Base-by-base conservation (phyloP, 1,140 invertebrate species). In the Platyscapa corneri region DNA sequence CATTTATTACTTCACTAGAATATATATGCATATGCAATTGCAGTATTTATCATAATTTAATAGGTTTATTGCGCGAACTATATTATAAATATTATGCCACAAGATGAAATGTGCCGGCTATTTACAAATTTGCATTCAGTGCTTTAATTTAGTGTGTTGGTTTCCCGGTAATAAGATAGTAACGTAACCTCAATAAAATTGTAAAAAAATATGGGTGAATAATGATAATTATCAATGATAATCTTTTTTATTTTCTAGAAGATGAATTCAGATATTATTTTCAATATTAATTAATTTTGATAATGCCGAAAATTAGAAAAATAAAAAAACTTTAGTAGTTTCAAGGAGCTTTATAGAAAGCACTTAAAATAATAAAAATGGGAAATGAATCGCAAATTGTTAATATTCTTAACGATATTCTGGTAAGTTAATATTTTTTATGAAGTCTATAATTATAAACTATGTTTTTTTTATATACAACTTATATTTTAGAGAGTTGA, bases 401-500 rank as follows among this genome's bases (percentile, higher is more conserved):
- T 34, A 86, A 64, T 83, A 75, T 86, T 56, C 85, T 86, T 23
- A 86, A 86, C 60, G 86, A 87, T 49, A 87, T 84, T 77, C 78
- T 84, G 10, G 83, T 85, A 53, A 85, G 76, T 85, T 49, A n/a
- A 67, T 23, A 32, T 53, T 39, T 83, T 27, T 56, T 74, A 6
- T 60, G 27, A n/a, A 42, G 16, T 67, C 14, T 34, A 18, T 42
- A 42, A 42, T 74, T 74, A 37, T 23, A 5, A 67, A 32, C 6
- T 67, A 32, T 0, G 30, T 0, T 42, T 30, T n/a, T 16, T 30
- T 42, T 16, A 30, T 60, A 49, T 46, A 42, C 8, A 65, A n/a
- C 1, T 18, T 56, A 3, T 1, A 49, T 87, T 93, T 92, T 82
- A 97, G 96, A 95, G 95, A 93, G 96, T 97, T 1, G 97, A 98